Base-by-base conservation (phyloP, 2,888 invertebrate genomes). In the Erebia aethiops region DNA sequence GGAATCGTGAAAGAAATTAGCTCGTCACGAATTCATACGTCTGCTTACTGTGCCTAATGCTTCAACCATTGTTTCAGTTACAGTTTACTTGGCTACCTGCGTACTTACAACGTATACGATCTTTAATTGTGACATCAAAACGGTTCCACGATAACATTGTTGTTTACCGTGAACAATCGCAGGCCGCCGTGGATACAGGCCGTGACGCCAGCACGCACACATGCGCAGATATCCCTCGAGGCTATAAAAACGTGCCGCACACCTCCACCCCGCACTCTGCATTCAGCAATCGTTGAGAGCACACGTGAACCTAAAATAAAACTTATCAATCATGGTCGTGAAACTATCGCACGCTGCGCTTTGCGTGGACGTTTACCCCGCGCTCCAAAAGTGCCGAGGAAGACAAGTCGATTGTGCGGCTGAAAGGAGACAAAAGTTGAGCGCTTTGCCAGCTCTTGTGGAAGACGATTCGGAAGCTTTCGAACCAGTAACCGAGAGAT, bases 351-450 rank as follows among this genome's bases (percentile, higher is more conserved):
- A 77, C 72, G 75, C 81, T 74, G 76, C 79, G 26, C 67, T 81
- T 26, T 81, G 78, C 78, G 78, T 77, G 73, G 81, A 81, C 70
- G 80, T 81, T 49, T 81, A 80, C 76, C 81, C 81, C 51, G 74
- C 77, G 51, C 74, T 80, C 62, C 72, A 76, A 1, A 81, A 81
- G 65, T 73, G 77, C n/a, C 77, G 79, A n/a, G 78, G 78, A 60
- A 74, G 79, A 26, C 77, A 78, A 60, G 73, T 77, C 76, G 79
- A 80, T 62, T 80, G 77, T 64, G 73, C 74, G 8, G 67, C 71
- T 46, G 79, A 79, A 51, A 79, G 77, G 73, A 74, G 78, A 14
- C 80, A 79, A 66, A 81, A 81, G 70, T 60, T 76, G 21, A 73
- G 72, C 18, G 77, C 79, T 11, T 67, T 81, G 26, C 81, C 81